A percentile compares a stretch with the other conserved stretches of the same genome.
These are phyloP conservation scores for Saccopteryx bilineata DNA, from an alignment of 2,113 vertebrate species.

Conservation along the genomic window DNA sequence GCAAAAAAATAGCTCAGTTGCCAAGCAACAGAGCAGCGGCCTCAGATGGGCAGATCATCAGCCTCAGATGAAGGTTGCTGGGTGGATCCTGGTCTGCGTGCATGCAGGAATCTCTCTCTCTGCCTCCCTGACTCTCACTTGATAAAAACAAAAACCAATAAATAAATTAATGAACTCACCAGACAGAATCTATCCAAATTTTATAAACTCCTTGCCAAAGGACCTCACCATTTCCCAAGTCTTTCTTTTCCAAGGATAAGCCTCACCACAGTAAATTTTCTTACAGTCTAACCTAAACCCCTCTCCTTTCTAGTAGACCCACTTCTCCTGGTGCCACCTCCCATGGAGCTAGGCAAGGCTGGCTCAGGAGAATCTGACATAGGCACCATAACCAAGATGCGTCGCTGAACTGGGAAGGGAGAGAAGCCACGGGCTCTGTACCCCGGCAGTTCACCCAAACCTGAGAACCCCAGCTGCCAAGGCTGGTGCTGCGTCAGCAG, in stretches of 20 bases:
- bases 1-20: too few relatives aligned
- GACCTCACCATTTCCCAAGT: neutral
- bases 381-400: fast-evolving
- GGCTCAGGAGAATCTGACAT: neutral
- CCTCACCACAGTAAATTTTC: neutral
- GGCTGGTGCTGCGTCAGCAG: neutral
- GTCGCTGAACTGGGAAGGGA: neutral
- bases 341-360: neutral
- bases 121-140: too few relatives aligned
- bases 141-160: too few relatives aligned
- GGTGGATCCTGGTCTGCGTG: too few relatives aligned
- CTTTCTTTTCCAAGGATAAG: neutral
- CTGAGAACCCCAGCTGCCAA: neutral
- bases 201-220: neutral
- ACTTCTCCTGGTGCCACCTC: neutral
- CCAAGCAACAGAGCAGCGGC: too few relatives aligned
- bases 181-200: neutral
- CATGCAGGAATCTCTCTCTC: too few relatives aligned
- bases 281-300: neutral
- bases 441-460: neutral
- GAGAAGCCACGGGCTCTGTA: fast-evolving
- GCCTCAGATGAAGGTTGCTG: too few relatives aligned
- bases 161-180: neutral
- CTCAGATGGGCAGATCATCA: too few relatives aligned
- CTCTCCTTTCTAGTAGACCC: neutral